Conservation (phyloP, 1,140 invertebrate genomes). For the Zaprionus ornatus region DNA sequence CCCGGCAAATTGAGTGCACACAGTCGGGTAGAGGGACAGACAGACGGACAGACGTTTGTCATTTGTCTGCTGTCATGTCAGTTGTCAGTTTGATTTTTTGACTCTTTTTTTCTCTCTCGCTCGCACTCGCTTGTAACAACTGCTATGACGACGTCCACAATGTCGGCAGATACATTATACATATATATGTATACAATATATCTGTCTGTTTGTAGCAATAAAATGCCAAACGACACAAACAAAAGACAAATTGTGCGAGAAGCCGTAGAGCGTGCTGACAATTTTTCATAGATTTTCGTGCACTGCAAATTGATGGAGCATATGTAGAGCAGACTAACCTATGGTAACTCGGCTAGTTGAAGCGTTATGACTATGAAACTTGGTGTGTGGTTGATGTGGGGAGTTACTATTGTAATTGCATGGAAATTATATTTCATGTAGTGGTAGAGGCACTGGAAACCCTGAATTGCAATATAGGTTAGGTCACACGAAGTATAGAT, state of each 20-base stretch:
- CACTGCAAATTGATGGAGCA: constrained; percentile 8
- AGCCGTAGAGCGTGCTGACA: constrained; percentile 52
- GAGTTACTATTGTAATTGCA: background rate
- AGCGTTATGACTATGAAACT: background rate
- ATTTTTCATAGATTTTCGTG: constrained; percentile 54
- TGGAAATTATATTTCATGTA: background rate
- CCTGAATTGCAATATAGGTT: no score
- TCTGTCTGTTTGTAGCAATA: constrained; percentile 32
- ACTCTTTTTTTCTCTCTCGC: constrained; percentile 47
- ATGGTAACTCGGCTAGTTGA: background rate
- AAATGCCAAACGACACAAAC: constrained; percentile 51
- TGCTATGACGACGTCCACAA: constrained; percentile 52
- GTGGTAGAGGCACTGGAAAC: no score
- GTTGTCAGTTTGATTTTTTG: constrained; percentile 81
- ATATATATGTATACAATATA: constrained; percentile 7
- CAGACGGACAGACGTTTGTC: constrained; percentile 64
- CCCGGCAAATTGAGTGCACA: constrained; percentile 74
- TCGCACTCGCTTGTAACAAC: constrained; percentile 44
- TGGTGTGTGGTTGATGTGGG: background rate
- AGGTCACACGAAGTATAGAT: no score
- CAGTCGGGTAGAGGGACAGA: constrained; percentile 7
- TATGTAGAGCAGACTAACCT: background rate
- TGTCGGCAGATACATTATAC: constrained; percentile 25
- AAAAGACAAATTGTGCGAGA: constrained; percentile 65
- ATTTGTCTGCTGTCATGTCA: constrained; percentile 82